Base-by-base conservation (phyloP, 30 jellyfish, hydroid and myxozoan species). In the Cassiopea xamachana region DNA sequence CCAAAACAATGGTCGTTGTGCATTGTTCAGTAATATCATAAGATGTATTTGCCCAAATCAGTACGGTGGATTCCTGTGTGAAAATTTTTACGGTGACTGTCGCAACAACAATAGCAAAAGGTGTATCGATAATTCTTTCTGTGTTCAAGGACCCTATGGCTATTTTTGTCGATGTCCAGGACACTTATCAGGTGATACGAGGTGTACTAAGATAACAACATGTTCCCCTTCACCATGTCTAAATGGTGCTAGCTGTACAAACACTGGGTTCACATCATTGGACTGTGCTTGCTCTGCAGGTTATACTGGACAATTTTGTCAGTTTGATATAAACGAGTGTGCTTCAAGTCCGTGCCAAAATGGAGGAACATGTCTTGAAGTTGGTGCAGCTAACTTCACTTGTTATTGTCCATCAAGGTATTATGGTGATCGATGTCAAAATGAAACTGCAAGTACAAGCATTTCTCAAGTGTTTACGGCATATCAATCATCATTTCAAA, bases 221-320 rank as follows among this genome's bases (percentile, higher is more conserved):
- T 94, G 98, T 62, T 19, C 43, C 15, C 92, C 92, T 4, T 50
- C 88, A 15, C 96, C 98, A 1, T 94, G 98, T 67, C 49, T 60
- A 48, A 89, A 93, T 60, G 60, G 86, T 79, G 98, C 93, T 14
- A 69, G 60, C 5, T 94, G 98, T 77, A 50, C 68, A 2, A 44
- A 14, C 48, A 50, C 4, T 67, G 80, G 84, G 0, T n/a, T 72
- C 46, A 12, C 73, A 18, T 39, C 87, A 14, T 75, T 86, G 27
- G 78, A 72, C 6, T 94, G 98, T 85, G 51, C 68, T 14, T 94
- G 98, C 85, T 79, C 83, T 5, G 91, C 96, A 60, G 98, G 98
- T 4, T 77, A 8, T 75, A 67, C 96, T 1, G 97, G 98, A 13
- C 97, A 84, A 92, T 94, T 94, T 76, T 94, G 98, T 67, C 87